Percentiles rank a stretch among this genome's conserved stretches.
Evolutionary conservation across 1,140 invertebrate genomes (phyloP).

Genomic region (Augochlora pura): DNA sequence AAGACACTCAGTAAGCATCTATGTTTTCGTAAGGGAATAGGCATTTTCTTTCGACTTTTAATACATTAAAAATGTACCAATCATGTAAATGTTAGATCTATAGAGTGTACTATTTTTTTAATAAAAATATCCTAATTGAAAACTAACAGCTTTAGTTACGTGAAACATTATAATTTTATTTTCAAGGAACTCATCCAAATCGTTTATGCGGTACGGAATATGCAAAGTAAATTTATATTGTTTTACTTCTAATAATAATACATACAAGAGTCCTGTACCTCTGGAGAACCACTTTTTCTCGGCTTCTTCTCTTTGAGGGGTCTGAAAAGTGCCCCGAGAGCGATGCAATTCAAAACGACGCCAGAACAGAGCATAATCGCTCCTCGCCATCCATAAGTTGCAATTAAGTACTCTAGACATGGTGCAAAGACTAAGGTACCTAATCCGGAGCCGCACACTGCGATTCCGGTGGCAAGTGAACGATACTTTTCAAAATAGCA

Average conservation of each 20-base stretch:
- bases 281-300: constrained; percentile 6
- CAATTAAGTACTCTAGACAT: constrained; percentile 85
- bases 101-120: too few species aligned
- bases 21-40: too few species aligned
- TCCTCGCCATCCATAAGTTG: constrained; percentile 85
- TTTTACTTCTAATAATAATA: constrained; percentile 18
- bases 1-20: too few species aligned
- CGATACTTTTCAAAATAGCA: constrained; percentile 96
- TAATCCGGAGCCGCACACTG: constrained; percentile 95
- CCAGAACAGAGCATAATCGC: constrained; percentile 90
- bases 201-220: not conserved
- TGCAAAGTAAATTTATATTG: not conserved
- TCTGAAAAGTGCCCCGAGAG: constrained; percentile 92
- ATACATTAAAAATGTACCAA: too few species aligned
- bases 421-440: constrained; percentile 93
- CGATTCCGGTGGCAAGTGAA: constrained; percentile 95
- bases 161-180: not conserved
- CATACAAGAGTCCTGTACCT: constrained; percentile 43
- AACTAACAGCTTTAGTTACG: not conserved
- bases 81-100: too few species aligned
- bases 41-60: too few species aligned
- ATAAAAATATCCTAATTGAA: too few species aligned
- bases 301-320: constrained; percentile 81
- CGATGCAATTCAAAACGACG: constrained; percentile 89
- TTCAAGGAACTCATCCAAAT: not conserved